Evolutionary conservation across 2,113 vertebrate species (phyloP), one percentile per base, ranked within the genome.

Genomic region (Furnarius figulus): DNA sequence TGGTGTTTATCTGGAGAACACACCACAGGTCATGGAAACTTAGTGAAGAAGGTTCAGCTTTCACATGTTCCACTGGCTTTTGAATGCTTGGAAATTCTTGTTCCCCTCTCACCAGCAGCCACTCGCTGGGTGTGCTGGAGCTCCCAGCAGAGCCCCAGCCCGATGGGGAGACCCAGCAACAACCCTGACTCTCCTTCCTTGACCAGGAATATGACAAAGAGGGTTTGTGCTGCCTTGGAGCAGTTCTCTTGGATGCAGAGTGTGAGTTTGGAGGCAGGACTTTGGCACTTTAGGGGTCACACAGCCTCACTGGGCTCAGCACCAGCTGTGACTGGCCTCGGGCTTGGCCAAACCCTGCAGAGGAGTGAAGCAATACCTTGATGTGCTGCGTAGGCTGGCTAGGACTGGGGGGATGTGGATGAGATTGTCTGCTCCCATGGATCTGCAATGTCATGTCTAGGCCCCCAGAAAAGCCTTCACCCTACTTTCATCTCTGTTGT

Each of bases 261-360:
- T 0, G 2, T 31, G 59, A 58, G 17, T 73, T 47, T 59, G n/a
- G 61, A 78, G 56, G 83, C 66, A 88, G 46, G 49, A 68, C n/a
- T 50, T 77, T 35, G 78, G 42, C 44, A 71, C 37, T 50, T 50
- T 28, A 22, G 47, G 3, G 9, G 53, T 35, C 62, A 33, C 27
- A 55, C 28, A 27, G 44, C 0, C 9, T 3, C 23, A 25, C 22
- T 4, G 22, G 37, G 20, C 47, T 77, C 71, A 31, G 10, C 59
- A 17, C 35, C 0, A 0, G 12, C 33, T 2, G 1, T 6, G 8
- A 21, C 12, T 2, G 5, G 27, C 16, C 30, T 59, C 0, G 0
- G 70, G 37, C 46, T 67, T 35, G 47, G 28, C 40, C 42, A 71
- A 78, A 35, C 13, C 25, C 33, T 39, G 55, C 35, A 62, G 82